Conservation (phyloP, 2,888 invertebrate genomes). For the Campoletis raptor region DNA sequence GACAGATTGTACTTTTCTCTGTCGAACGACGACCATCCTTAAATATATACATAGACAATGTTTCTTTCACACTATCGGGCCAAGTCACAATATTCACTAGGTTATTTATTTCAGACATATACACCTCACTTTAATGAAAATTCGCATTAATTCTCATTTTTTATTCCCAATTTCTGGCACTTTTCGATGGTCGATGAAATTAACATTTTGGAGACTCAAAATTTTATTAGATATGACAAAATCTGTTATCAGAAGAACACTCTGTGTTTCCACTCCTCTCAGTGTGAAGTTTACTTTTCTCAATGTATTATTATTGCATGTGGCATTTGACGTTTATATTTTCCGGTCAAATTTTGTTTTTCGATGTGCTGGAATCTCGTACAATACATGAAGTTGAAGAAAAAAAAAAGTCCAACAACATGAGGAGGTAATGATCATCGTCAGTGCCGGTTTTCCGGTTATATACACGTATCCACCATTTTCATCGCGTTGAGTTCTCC, state of each 20-base stretch:
- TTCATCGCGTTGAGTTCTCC: background rate
- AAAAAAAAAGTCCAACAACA: background rate
- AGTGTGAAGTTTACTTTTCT: background rate
- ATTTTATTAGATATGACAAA: too few relatives aligned
- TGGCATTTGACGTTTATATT: background rate
- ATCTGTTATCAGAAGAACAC: too few relatives aligned
- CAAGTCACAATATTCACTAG: background rate
- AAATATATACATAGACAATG: background rate
- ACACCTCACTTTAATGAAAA: too few relatives aligned
- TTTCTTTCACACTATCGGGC: background rate
- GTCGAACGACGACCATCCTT: background rate
- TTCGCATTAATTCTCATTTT: background rate
- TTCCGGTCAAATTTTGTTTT: background rate
- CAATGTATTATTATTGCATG: background rate
- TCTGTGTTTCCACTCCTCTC: too few relatives aligned
- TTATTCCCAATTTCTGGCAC: background rate
- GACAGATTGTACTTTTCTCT: constrained; percentile 16
- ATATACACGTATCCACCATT: constrained; percentile 13
- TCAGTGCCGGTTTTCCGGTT: background rate
- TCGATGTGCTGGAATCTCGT: constrained; percentile 6
- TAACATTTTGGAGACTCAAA: too few relatives aligned
- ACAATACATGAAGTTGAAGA: background rate
- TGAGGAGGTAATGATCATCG: background rate
- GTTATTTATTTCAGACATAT: background rate
- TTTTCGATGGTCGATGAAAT: background rate